Conservation (phyloP, 2,797 vertebrate species). For the Nothura maculosa region DNA sequence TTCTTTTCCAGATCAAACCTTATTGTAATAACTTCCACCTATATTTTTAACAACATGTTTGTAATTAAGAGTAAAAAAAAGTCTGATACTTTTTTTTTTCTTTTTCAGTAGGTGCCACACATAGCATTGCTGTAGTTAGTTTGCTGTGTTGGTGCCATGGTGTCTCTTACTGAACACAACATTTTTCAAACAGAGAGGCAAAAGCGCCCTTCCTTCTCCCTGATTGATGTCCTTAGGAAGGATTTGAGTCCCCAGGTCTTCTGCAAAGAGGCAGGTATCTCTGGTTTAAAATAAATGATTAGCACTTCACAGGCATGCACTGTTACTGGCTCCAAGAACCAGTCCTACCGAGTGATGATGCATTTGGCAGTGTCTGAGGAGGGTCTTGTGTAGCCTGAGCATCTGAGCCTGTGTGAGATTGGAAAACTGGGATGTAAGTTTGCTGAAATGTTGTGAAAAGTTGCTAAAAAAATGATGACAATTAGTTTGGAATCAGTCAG, state of each 20-base stretch:
- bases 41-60: background rate
- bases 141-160: background rate
- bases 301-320: background rate
- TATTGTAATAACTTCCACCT: background rate
- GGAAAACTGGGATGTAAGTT: background rate
- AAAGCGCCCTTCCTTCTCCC: rapidly evolving
- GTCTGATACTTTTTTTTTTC: background rate
- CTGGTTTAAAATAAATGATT: background rate
- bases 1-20: background rate
- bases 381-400: background rate
- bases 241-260: background rate
- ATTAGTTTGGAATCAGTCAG: background rate
- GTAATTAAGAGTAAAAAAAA: background rate
- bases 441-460: background rate
- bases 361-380: background rate
- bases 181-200: background rate
- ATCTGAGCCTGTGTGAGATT: background rate
- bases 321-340: background rate
- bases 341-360: background rate
- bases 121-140: background rate
- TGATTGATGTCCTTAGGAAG: background rate
- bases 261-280: background rate
- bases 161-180: background rate
- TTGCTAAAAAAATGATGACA: background rate
- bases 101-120: background rate